Evolutionary conservation across 92 coral and sea anemone genomes (phyloP), one percentile per base, ranked within the genome.

Genomic region (Porites divaricata): DNA sequence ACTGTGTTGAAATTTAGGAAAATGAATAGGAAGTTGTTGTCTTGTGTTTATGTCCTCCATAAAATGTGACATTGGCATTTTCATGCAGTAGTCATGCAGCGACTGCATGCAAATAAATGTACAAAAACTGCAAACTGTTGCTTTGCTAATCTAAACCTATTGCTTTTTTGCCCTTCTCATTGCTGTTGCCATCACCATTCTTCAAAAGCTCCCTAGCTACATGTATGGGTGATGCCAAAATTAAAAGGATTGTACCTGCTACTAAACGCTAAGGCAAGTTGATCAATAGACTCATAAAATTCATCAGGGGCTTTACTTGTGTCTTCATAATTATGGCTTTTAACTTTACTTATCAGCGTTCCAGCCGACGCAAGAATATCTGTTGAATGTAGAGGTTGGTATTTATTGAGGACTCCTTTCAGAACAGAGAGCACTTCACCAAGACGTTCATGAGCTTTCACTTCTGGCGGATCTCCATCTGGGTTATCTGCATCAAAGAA

Each of bases 351-450:
- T 23, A 94, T 96, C 24, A 96, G 78, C 2, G 95, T 89, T 12
- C 99, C 99, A 58, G 99, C 99, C 1, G 99, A 93, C 0, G 96
- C 99, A 22, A 96, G 94, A 56, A 96, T 96, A 63, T 96, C 99
- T 8, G 95, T 95, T 5, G 99, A 96, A 64, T 92, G 92, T 10
- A 96, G 86, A 1, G 99, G 93, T 65, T 89, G 93, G 80, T 96
- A 96, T 57, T 88, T 89, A 19, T 95, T 87, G 13, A 96, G 92
- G 63, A 96, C 98, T 84, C 95, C 99, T 62, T 95, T 96, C 9
- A 96, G 91, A 57, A 92, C 95, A 8, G 99, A 96, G 77, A 96
- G 80, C 53, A 96, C 99, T 80, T 90, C 96, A 10, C 95, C 99
- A 61, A 96, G 88, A 62, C 96, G 91, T 70, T 94, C 94, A 88